phyloP scores from a whole-genome alignment of 2,113 vertebrate genomes.

The Stegastes partitus region DNA sequence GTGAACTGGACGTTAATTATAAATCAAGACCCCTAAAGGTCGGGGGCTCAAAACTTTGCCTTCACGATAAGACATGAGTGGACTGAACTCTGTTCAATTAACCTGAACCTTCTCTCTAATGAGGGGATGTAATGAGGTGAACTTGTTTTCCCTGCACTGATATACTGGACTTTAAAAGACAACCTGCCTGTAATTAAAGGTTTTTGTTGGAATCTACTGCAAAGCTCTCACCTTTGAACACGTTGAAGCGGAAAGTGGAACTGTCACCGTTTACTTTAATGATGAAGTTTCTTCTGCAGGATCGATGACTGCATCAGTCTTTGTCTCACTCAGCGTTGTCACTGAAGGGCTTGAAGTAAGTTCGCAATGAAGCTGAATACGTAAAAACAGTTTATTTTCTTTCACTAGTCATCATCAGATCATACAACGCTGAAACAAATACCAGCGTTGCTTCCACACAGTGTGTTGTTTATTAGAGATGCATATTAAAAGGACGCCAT shows the following conservation, averaged over 20 bases:
- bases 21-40: conserved; percentile 40
- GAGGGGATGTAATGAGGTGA: conserved; percentile 30
- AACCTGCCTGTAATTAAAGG: conserved; percentile 8
- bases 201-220: background rate
- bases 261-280: no score
- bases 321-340: no score
- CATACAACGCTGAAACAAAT: no score
- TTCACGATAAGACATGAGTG: conserved; percentile 19
- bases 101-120: conserved; percentile 43
- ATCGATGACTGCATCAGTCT: no score
- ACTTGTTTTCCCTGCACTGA: conserved; percentile 20
- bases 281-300: no score
- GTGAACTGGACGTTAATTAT: conserved; percentile 45
- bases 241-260: no score
- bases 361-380: no score
- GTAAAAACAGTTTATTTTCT: no score
- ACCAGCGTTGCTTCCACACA: background rate
- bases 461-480: background rate
- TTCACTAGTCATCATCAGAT: no score
- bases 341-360: no score
- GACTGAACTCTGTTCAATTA: conserved; percentile 14
- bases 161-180: conserved; percentile 14
- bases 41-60: conserved; percentile 21
- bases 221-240: no score
- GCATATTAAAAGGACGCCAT: background rate